Evolutionary conservation across 1,140 invertebrate genomes (phyloP).

Genomic region (Sitobion miscanthi): DNA sequence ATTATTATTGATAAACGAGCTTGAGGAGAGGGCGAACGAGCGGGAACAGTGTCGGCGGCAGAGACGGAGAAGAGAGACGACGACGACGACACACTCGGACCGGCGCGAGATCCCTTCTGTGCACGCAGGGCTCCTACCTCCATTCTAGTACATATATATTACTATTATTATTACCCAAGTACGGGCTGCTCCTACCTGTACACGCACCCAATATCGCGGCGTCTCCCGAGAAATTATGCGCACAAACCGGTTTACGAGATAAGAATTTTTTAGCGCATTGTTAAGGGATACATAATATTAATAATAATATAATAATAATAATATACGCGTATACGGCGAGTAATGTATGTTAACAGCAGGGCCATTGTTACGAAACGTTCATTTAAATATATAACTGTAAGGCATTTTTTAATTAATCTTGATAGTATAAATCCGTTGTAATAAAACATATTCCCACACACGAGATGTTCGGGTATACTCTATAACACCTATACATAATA

Average conservation of each 20-base stretch:
- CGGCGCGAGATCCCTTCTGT: conserved; percentile 40
- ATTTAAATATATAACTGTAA: conserved; percentile 44
- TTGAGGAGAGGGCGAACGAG: background rate
- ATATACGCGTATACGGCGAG: background rate
- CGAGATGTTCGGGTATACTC: background rate
- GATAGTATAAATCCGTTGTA: conserved; percentile 29
- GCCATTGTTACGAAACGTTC: conserved; percentile 41
- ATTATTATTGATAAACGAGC: background rate
- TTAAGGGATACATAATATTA: conserved; percentile 39
- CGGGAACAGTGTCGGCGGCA: background rate
- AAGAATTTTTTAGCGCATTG: conserved; percentile 39
- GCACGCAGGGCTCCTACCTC: background rate
- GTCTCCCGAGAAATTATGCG: conserved; percentile 32
- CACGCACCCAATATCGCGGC: conserved; percentile 18
- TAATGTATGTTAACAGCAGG: conserved; percentile 35
- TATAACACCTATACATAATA: background rate
- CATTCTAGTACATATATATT: background rate
- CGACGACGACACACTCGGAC: conserved; percentile 2
- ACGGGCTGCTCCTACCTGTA: background rate
- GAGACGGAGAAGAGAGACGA: background rate
- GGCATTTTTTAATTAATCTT: conserved; percentile 52
- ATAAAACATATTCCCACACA: conserved; percentile 25
- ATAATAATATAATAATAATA: background rate
- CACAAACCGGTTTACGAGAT: conserved; percentile 52
- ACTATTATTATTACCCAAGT: background rate